Conservation (phyloP, 2,797 vertebrate genomes). For the Graptemys geographica region DNA sequence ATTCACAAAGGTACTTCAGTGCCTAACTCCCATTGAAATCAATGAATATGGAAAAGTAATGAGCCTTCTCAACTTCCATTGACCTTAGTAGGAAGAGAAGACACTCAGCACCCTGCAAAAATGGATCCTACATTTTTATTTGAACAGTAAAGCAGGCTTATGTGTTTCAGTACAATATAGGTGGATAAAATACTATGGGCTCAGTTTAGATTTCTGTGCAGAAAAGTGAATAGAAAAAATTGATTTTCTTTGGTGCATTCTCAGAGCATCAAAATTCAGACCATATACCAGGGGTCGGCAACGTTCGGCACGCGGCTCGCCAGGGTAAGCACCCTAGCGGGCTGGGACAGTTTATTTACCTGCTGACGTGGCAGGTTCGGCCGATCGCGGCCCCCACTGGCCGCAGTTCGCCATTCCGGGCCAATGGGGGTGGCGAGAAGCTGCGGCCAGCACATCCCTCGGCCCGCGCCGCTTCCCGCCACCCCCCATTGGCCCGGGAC, state of each 20-base stretch:
- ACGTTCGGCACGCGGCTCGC: too few species aligned
- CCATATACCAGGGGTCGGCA: not conserved
- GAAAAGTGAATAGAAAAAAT: not conserved
- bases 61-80: conserved; percentile 61
- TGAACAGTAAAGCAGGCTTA: not conserved
- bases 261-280: not conserved
- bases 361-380: too few species aligned
- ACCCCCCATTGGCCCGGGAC: too few species aligned
- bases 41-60: conserved; percentile 22
- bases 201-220: not conserved
- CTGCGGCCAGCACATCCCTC: too few species aligned
- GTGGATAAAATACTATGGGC: not conserved
- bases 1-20: not conserved
- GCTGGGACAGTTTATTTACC: too few species aligned
- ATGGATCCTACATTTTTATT: not conserved
- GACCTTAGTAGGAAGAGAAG: conserved; percentile 30
- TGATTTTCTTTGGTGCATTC: not conserved
- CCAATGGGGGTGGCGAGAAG: too few species aligned
- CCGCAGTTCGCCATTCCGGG: too few species aligned
- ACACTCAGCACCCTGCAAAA: conserved; percentile 24
- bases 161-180: not conserved
- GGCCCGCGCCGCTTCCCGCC: too few species aligned
- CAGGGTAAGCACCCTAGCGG: too few species aligned
- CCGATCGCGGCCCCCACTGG: too few species aligned
- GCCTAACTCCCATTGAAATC: not conserved